Conservation (phyloP, 23 tunicate species). For the Clavelina lepadiformis region DNA sequence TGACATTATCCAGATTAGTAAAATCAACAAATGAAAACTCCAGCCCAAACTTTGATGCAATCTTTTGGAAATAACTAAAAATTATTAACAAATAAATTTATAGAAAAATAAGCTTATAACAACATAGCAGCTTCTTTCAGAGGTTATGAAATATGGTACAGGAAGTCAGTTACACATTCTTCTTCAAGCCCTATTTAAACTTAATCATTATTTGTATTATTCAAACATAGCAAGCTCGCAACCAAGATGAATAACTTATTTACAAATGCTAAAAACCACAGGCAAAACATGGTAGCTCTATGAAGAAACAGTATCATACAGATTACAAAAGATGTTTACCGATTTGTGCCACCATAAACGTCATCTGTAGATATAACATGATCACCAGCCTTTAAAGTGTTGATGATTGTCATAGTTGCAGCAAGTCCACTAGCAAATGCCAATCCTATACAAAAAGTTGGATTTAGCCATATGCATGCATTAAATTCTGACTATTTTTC, state of each 20-base stretch:
- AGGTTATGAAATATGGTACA: too few relatives aligned
- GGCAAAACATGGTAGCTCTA: background rate
- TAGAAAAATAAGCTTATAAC: too few relatives aligned
- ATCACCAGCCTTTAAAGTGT: slow-evolving; percentile 84
- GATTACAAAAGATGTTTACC: slow-evolving; percentile 11
- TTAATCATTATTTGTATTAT: background rate
- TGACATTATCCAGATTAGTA: slow-evolving; percentile 52
- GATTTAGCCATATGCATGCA: too few relatives aligned
- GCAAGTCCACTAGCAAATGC: slow-evolving; percentile 93
- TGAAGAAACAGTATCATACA: too few relatives aligned
- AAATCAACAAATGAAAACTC: slow-evolving; percentile 86
- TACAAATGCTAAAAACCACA: background rate
- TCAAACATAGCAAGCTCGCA: background rate
- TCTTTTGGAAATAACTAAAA: slow-evolving; percentile 65
- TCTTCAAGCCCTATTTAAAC: too few relatives aligned
- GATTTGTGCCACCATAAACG: slow-evolving; percentile 98
- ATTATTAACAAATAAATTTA: too few relatives aligned
- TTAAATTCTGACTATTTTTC: too few relatives aligned
- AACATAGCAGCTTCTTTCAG: too few relatives aligned
- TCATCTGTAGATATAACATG: slow-evolving; percentile 90
- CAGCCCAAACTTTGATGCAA: slow-evolving; percentile 87
- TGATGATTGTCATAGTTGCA: slow-evolving; percentile 66
- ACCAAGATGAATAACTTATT: background rate
- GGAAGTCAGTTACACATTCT: too few relatives aligned
- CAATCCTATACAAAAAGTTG: slow-evolving; percentile 39